These are phyloP conservation scores for Abrostola tripartita DNA, from an alignment of 2,888 invertebrate species.

Conservation along the genomic window DNA sequence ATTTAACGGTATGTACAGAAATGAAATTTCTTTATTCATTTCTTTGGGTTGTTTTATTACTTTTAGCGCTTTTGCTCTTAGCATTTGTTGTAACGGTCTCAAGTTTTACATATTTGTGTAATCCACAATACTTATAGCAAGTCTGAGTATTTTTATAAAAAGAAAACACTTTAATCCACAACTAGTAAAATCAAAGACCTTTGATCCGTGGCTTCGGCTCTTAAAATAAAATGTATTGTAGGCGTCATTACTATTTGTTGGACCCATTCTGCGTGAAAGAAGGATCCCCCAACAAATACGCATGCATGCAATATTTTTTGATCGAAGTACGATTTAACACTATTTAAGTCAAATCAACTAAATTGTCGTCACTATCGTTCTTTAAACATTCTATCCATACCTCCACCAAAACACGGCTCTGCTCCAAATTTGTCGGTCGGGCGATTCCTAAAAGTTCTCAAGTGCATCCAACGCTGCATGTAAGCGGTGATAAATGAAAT, in stretches of 20 bases:
- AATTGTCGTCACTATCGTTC: background rate
- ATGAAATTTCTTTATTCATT: background rate
- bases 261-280: too few species aligned
- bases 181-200: too few species aligned
- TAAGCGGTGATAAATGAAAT: conserved; percentile 58
- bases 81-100: background rate
- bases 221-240: too few species aligned
- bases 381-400: background rate
- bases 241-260: too few species aligned
- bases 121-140: background rate
- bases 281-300: too few species aligned
- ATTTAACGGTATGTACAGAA: conserved; percentile 1
- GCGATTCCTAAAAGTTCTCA: conserved; percentile 46
- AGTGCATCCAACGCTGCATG: conserved; percentile 48
- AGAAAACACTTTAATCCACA: too few species aligned
- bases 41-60: background rate
- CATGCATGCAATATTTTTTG: too few species aligned
- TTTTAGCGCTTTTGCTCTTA: background rate
- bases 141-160: too few species aligned
- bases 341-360: background rate
- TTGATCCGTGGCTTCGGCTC: too few species aligned
- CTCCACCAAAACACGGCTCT: background rate
- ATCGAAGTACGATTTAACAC: background rate
- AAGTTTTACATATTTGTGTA: conserved; percentile 13
- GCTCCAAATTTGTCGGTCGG: conserved; percentile 12